Base-by-base conservation (phyloP, 2,113 vertebrate species). In the Silurus glanis region DNA sequence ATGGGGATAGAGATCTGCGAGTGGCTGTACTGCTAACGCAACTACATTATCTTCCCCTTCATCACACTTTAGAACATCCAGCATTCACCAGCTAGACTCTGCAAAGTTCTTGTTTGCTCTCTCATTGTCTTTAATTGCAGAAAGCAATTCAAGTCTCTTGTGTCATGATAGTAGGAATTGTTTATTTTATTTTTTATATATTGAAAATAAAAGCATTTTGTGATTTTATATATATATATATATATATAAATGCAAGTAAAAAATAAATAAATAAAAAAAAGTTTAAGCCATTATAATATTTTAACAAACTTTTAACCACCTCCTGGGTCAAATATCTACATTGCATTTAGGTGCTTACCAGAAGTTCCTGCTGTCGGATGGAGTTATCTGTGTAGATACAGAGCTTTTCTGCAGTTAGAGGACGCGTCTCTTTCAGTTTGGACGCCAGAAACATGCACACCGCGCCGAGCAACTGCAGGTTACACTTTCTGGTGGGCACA, bases 331-430 rank as follows among this genome's bases (percentile, higher is more conserved):
- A 19, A 37, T 28, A 4, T 25, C 9, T 59, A 37, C 0, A 51
- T 9, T 84, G 45, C n/a, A 21, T 61, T 81, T 80, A 9, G 21
- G 91, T 92, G 90, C 89, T 98, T 97, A 99, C 98, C 97, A 99
- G 97, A 93, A 99, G 96, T 91, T 99, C 97, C 87, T 97, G 95
- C 45, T 96, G 96, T 94, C 94, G 96, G 95, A 99, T 96, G 92
- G 98, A 98, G 95, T 99, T 98, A 94, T 99, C 98, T 79, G 98
- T 99, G 83, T 98, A 99, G 94, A 99, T 97, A 92, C 97, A 99
- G 88, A 99, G 94, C 92, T 99, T 99, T 92, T 99, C 97, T 3
- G 97, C 98, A 0, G 97, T 99, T 92, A 99, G 95, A 62, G 97
- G 98, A 90, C 97, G 97, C 89, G 97, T 98, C 92, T 99, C 98